phyloP scores from a whole-genome alignment of 1,140 invertebrate genomes.

The Phocides pigmalion region DNA sequence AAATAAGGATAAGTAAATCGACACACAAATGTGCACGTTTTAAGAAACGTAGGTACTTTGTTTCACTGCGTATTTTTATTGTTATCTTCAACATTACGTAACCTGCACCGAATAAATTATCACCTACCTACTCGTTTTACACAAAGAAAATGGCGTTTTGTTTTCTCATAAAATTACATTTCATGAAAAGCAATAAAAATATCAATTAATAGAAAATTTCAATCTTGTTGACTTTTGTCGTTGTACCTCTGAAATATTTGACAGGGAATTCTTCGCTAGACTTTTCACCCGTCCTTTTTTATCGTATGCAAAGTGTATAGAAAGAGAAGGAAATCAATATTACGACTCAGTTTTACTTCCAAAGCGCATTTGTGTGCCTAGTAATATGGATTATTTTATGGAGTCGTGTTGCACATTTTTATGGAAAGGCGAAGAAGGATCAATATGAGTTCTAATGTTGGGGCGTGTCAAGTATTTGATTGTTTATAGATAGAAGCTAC shows the following conservation, averaged over 20 bases:
- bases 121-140: slow-evolving; percentile 9
- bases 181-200: slow-evolving; percentile 63
- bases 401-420: slow-evolving; percentile 49
- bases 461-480: not conserved
- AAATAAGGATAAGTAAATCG: slow-evolving; percentile 6
- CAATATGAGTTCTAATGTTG: slow-evolving; percentile 35
- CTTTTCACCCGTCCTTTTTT: slow-evolving; percentile 17
- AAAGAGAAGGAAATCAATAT: slow-evolving; percentile 18
- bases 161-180: slow-evolving; percentile 26
- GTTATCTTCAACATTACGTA: not conserved
- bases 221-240: slow-evolving; percentile 58
- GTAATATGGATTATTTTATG: slow-evolving; percentile 53
- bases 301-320: slow-evolving; percentile 13
- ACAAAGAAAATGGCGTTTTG: not conserved
- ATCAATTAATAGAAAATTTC: slow-evolving; percentile 73
- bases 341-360: slow-evolving; percentile 22
- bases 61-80: not conserved
- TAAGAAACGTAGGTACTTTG: not conserved
- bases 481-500: slow-evolving; percentile 10
- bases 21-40: not conserved
- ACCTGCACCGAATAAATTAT: not conserved
- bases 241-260: slow-evolving; percentile 59
- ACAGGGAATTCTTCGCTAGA: slow-evolving; percentile 31
- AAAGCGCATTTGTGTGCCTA: slow-evolving; percentile 45
- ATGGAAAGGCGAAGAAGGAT: slow-evolving; percentile 43